These are phyloP conservation scores for Agrochola litura DNA, from an alignment of 2,888 invertebrate species.

Conservation along the genomic window DNA sequence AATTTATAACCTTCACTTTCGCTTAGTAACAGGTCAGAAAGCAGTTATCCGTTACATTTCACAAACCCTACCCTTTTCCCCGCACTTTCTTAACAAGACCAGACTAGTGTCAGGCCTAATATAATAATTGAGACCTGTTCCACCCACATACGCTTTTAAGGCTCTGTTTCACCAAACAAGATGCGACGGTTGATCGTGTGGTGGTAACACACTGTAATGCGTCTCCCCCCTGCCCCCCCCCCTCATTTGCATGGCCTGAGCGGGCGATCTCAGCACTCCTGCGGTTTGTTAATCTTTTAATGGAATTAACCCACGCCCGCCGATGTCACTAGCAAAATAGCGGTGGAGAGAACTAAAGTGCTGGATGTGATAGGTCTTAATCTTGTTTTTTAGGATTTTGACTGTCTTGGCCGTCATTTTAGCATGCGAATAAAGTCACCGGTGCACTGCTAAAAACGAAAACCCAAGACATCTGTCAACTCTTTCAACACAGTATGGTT, in stretches of 20 bases:
- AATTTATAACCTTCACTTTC: not conserved
- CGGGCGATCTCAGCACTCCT: slow-evolving; percentile 76
- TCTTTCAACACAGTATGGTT: too few species aligned
- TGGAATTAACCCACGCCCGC: slow-evolving; percentile 84
- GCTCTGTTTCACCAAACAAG: slow-evolving; percentile 36
- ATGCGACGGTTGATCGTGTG: slow-evolving; percentile 39
- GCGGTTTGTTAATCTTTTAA: slow-evolving; percentile 88
- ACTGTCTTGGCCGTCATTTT: not conserved
- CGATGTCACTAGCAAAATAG: slow-evolving; percentile 84
- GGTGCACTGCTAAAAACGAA: too few species aligned
- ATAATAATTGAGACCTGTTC: slow-evolving; percentile 28
- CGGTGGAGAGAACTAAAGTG: slow-evolving; percentile 55
- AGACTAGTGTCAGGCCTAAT: slow-evolving; percentile 18
- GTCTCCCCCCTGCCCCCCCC: slow-evolving; percentile 24
- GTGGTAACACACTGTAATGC: slow-evolving; percentile 53
- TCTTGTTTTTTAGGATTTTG: not conserved
- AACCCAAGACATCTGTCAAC: too few species aligned
- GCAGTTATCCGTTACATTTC: not conserved
- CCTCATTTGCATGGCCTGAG: slow-evolving; percentile 71
- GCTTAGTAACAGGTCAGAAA: not conserved
- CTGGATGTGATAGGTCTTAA: slow-evolving; percentile 61
- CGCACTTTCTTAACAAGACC: slow-evolving; percentile 4
- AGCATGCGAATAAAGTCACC: too few species aligned
- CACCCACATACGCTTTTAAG: slow-evolving; percentile 38
- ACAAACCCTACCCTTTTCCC: not conserved